Evolutionary conservation across 2,888 invertebrate species (phyloP), one percentile per base, ranked within the genome.

Genomic region (Eucera pruinosa): DNA sequence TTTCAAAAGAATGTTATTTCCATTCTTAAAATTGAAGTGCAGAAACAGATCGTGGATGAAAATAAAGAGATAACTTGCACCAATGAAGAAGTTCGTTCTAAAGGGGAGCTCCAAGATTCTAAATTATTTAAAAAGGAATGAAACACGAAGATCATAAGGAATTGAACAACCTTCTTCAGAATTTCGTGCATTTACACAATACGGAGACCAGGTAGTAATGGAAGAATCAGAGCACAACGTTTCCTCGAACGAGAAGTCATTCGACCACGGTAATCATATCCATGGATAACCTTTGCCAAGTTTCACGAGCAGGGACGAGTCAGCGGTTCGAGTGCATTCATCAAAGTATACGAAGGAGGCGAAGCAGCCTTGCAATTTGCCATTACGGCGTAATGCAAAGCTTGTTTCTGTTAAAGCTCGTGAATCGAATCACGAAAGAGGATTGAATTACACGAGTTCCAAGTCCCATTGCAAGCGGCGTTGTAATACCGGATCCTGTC

Each of bases 381-480:
- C 66, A 78, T 78, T 79, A 55, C 45, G 48, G 41, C 50, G 45
- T 78, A 72, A 78, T 68, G 71, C 78, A 78, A 68, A 68, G 71
- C 68, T 72, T 62, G 78, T 67, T 68, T 79, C 68, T 68, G 60
- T 64, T 61, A 52, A 72, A 72, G 67, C 64, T 61, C 45, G 78
- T 66, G 67, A 78, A 78, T 78, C 70, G 70, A 65, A 77, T 78
- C 78, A 78, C 70, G 77, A 77, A 76, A 77, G 77, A 58, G 77
- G 69, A 78, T 78, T 78, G 77, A 77, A 78, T 79, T 79, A 79
- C 71, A 58, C 43, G 71, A 77, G 54, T 67, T 57, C 57, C 62
- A 48, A 36, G 48, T 33, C 52, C 27, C 45, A 62, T 52, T 78
- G 67, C 55, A 45, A 27, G 33, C 30, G 39, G 62, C 48, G 45